phyloP scores from a whole-genome alignment of 2,888 invertebrate genomes.

The Scelioninae gen. 1 region DNA sequence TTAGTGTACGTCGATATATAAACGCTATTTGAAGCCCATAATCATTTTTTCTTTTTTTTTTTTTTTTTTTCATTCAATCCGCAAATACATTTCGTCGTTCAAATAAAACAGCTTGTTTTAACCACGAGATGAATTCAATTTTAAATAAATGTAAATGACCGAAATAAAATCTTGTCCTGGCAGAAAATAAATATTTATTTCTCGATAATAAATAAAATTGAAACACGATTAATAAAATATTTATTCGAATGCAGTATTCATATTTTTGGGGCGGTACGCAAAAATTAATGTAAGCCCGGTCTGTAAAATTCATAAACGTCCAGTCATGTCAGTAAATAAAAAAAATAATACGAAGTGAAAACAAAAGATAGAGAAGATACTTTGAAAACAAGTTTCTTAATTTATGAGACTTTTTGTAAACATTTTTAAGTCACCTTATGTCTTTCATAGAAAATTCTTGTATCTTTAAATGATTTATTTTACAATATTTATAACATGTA shows the following conservation, averaged over 20 bases:
- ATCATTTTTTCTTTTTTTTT: too few relatives aligned
- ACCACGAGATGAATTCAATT: conserved; percentile 29
- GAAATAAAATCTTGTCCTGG: conserved; percentile 39
- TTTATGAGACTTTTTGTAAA: too few relatives aligned
- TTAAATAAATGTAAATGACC: conserved; percentile 51
- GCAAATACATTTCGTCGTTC: conserved; percentile 30
- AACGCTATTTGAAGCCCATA: neutral
- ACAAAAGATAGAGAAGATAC: neutral
- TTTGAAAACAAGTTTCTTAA: too few relatives aligned
- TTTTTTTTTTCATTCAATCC: conserved; percentile 10
- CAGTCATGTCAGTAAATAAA: neutral
- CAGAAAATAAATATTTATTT: conserved; percentile 46
- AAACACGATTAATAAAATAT: conserved; percentile 37
- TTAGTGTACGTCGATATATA: neutral
- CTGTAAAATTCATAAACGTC: conserved; percentile 16
- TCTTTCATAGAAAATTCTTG: too few relatives aligned
- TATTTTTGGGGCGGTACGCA: conserved; percentile 33
- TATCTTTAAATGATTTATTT: too few relatives aligned
- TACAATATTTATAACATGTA: too few relatives aligned
- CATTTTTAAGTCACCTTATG: too few relatives aligned
- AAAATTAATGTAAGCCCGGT: conserved; percentile 40
- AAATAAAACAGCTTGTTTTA: conserved; percentile 20
- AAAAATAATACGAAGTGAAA: neutral
- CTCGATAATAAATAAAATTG: conserved; percentile 40
- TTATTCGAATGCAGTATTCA: conserved; percentile 45